Conservation (phyloP, 1,140 invertebrate species). For the Drosophila ercepeae region DNA sequence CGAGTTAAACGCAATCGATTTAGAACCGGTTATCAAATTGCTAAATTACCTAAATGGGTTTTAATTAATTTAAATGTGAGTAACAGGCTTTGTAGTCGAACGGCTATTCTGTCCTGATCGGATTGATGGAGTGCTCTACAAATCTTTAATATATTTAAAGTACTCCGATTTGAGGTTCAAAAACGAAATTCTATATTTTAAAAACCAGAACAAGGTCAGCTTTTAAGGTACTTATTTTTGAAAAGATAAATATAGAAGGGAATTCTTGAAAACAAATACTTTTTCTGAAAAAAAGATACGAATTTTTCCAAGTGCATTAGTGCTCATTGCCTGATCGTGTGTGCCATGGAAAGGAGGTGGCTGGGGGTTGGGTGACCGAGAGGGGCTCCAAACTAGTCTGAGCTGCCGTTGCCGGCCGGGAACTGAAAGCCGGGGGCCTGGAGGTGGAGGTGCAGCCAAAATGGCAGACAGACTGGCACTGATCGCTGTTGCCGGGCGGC, state of each 20-base stretch:
- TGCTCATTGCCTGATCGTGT: not conserved
- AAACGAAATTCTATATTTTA: not conserved
- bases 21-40: not conserved
- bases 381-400: slow-evolving; percentile 44
- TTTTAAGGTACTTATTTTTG: not conserved
- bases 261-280: too few species aligned
- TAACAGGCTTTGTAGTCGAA: too few species aligned
- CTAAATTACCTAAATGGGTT: not conserved
- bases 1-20: not conserved
- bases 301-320: slow-evolving; percentile 1
- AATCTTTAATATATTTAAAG: too few species aligned
- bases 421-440: slow-evolving; percentile 6
- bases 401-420: slow-evolving; percentile 30
- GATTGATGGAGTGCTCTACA: too few species aligned
- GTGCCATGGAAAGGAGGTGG: too few species aligned
- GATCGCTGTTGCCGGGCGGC: slow-evolving; percentile 71
- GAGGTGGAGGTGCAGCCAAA: slow-evolving; percentile 41
- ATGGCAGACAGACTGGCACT: slow-evolving; percentile 59
- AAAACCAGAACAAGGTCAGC: not conserved
- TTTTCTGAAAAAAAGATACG: too few species aligned
- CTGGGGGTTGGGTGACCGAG: not conserved
- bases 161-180: not conserved
- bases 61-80: not conserved
- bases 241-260: not conserved
- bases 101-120: too few species aligned